phyloP scores from a whole-genome alignment of 2,797 vertebrate species.

The Brachyrhaphis roseni region DNA sequence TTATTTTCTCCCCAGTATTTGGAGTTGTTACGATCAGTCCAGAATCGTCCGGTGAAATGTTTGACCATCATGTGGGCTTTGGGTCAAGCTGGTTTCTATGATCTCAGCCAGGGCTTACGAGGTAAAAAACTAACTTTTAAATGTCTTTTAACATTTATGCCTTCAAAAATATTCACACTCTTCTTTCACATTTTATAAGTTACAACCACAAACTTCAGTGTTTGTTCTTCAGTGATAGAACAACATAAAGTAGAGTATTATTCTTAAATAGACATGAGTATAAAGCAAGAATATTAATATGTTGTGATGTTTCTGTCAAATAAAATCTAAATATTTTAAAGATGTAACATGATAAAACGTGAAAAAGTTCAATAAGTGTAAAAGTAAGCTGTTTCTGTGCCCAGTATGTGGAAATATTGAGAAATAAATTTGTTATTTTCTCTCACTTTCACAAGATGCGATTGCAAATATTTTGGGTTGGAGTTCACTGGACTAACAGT shows the following conservation, averaged over 20 bases:
- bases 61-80: conserved; percentile 95
- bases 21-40: conserved; percentile 90
- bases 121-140: conserved; percentile 74
- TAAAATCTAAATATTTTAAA: neutral
- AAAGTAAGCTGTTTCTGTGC: neutral
- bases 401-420: neutral
- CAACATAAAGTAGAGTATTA: too few species aligned
- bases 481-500: conserved; percentile 43
- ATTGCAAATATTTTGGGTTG: conserved; percentile 19
- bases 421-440: conserved; percentile 1
- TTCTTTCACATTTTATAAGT: too few species aligned
- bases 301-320: neutral
- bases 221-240: too few species aligned
- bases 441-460: conserved; percentile 49
- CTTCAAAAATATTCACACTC: too few species aligned
- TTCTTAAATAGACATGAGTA: too few species aligned
- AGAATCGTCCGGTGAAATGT: conserved; percentile 90
- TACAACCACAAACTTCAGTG: too few species aligned
- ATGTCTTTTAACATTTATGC: neutral
- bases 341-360: neutral
- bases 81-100: conserved; percentile 90
- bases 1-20: conserved; percentile 81
- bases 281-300: too few species aligned
- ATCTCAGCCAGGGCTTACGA: conserved; percentile 91
- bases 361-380: neutral